phyloP scores from a whole-genome alignment of 1,140 invertebrate genomes.

The Polypedilum vanderplanki region DNA sequence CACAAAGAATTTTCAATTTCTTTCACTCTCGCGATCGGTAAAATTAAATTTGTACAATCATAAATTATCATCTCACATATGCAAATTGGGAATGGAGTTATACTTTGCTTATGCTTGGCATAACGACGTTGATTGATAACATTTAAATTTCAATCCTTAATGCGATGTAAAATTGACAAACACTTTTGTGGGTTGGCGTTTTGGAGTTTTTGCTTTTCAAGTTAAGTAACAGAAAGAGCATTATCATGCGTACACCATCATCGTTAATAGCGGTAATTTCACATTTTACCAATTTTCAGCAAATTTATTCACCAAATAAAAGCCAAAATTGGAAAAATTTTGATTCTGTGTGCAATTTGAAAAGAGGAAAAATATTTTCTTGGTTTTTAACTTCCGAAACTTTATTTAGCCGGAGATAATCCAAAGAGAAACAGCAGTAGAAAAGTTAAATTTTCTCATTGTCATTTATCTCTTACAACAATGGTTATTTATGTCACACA shows the following conservation, averaged over 20 bases:
- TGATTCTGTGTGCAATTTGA: background rate
- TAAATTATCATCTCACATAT: background rate
- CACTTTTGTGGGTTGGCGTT: conserved; percentile 2
- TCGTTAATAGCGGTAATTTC: conserved; percentile 17
- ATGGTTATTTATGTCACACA: background rate
- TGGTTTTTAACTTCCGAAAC: background rate
- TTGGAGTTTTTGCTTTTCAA: background rate
- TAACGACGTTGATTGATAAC: conserved; percentile 8
- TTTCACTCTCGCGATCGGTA: background rate
- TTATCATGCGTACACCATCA: background rate
- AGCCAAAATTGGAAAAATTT: conserved; percentile 7
- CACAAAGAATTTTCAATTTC: background rate
- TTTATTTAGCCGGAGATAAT: background rate
- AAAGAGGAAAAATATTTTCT: background rate
- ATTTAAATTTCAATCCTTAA: background rate
- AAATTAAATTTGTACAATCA: background rate
- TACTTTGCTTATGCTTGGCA: background rate
- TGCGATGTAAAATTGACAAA: conserved; percentile 17
- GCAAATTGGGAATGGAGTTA: background rate
- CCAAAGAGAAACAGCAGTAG: background rate
- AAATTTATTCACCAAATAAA: conserved; percentile 19
- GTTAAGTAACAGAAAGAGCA: background rate
- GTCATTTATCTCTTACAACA: background rate
- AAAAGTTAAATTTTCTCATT: background rate
- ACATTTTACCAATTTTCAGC: background rate